Evolutionary conservation across 2,888 invertebrate genomes (phyloP).

Genomic region (Drosophila peninsularis): DNA sequence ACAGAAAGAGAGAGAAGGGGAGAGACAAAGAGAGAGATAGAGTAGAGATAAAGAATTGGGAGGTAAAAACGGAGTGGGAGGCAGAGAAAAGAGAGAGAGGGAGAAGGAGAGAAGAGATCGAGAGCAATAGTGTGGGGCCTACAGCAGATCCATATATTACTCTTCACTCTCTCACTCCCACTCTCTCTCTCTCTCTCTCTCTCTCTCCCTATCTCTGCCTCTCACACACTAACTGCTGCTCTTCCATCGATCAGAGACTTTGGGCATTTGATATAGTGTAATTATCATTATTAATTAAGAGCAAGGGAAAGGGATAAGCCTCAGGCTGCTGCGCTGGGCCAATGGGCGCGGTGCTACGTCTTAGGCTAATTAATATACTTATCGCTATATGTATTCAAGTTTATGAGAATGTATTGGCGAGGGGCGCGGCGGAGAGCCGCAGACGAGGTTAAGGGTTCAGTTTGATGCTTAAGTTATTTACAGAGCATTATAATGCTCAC

Average conservation of each 20-base stretch:
- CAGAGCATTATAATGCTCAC: conserved; percentile 12
- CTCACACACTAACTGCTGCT: too few species aligned
- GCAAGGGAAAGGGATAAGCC: background rate
- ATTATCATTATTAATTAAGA: conserved; percentile 8
- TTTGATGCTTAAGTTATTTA: conserved; percentile 31
- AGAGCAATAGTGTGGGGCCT: too few species aligned
- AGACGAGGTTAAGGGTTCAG: conserved; percentile 5
- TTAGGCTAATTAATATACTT: conserved; percentile 53
- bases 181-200: too few species aligned
- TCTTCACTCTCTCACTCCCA: too few species aligned
- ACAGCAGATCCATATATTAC: too few species aligned
- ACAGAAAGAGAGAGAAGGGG: background rate
- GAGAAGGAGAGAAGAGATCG: too few species aligned
- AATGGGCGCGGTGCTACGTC: conserved; percentile 12
- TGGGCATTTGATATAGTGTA: conserved; percentile 25
- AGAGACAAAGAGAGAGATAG: background rate
- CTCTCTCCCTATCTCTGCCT: too few species aligned
- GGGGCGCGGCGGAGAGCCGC: background rate
- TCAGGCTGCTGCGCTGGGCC: conserved; percentile 11
- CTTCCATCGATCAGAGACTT: conserved; percentile 2
- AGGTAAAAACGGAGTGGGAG: background rate
- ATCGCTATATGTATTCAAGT: conserved; percentile 19
- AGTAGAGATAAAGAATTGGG: too few species aligned
- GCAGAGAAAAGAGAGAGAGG: background rate
- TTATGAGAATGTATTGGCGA: conserved; percentile 8